Evolutionary conservation across 2,888 invertebrate species (phyloP).

Genomic region (Diogma glabrata): DNA sequence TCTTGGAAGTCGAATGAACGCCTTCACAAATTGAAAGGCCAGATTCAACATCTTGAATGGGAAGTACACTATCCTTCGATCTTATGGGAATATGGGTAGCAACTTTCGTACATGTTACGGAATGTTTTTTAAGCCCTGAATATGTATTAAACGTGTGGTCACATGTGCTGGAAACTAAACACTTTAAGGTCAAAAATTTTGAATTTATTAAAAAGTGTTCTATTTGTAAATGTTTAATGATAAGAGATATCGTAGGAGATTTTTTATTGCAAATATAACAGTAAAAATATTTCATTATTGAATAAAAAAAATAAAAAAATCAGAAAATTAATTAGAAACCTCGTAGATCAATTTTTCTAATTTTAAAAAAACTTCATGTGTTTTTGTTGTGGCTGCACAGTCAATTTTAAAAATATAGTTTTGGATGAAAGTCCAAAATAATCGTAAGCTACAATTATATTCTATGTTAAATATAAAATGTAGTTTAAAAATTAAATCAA

Average conservation of each 20-base stretch:
- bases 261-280: too few species aligned
- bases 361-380: not conserved
- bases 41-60: too few species aligned
- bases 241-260: too few species aligned
- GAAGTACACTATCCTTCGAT: too few species aligned
- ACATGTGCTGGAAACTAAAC: constrained; percentile 1
- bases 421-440: not conserved
- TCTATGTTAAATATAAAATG: not conserved
- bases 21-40: too few species aligned
- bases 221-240: too few species aligned
- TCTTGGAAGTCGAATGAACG: not conserved
- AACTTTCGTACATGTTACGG: not conserved
- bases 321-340: not conserved
- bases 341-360: not conserved
- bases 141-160: not conserved
- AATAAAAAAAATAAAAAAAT: constrained; percentile 1
- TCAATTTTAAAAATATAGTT: not conserved
- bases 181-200: not conserved
- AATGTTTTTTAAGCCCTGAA: not conserved
- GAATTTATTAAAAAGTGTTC: too few species aligned
- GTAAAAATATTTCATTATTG: too few species aligned
- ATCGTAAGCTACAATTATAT: not conserved
- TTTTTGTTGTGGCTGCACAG: not conserved
- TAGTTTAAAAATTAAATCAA: not conserved
- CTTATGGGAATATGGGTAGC: not conserved